Percentiles rank a stretch among this genome's conserved stretches.
Evolutionary conservation across 2,888 invertebrate species (phyloP).

Genomic region (Euplexia lucipara): DNA sequence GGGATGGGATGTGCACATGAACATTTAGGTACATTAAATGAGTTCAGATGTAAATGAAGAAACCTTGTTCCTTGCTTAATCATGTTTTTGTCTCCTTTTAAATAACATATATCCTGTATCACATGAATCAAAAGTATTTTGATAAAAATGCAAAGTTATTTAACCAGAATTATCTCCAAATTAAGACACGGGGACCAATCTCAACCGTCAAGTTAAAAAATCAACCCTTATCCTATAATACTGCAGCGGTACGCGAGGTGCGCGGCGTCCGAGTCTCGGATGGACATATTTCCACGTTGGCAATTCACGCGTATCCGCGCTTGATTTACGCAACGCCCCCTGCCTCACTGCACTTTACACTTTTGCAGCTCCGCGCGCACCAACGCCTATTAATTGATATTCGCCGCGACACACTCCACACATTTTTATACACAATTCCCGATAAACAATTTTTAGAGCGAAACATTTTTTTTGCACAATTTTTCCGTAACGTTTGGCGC

Average conservation of each 20-base stretch:
- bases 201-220: not conserved
- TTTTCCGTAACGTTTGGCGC: constrained; percentile 20
- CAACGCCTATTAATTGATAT: constrained; percentile 88
- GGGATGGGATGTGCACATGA: too few species aligned
- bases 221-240: not conserved
- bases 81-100: not conserved
- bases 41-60: not conserved
- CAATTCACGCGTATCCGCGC: constrained; percentile 81
- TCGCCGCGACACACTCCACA: constrained; percentile 79
- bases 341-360: constrained; percentile 89
- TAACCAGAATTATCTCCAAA: not conserved
- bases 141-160: not conserved
- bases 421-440: constrained; percentile 67
- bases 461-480: constrained; percentile 34
- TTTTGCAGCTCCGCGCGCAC: constrained; percentile 88
- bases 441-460: constrained; percentile 55
- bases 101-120: not conserved
- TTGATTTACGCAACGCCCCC: constrained; percentile 88
- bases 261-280: constrained; percentile 45
- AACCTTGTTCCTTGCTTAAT: not conserved
- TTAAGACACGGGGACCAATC: not conserved
- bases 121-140: too few species aligned
- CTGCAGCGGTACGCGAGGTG: not conserved
- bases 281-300: constrained; percentile 80
- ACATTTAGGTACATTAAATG: not conserved